Conservation (phyloP, 2,113 vertebrate species). For the Strix aluco region DNA sequence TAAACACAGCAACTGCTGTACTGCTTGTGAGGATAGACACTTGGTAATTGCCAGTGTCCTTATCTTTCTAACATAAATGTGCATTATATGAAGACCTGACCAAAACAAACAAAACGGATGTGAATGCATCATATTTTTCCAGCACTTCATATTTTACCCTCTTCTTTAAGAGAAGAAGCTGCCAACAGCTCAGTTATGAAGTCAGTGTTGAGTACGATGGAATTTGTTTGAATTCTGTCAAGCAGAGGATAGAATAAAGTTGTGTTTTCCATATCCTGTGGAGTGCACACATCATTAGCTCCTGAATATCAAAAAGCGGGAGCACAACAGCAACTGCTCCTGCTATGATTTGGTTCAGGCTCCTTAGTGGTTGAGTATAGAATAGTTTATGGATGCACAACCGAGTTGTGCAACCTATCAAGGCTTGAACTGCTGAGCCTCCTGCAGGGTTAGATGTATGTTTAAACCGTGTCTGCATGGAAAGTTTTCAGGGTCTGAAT, state of each 20-base stretch:
- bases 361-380: neutral
- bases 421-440: neutral
- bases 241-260: neutral
- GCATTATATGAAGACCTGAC: neutral
- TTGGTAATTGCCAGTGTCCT: neutral
- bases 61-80: neutral
- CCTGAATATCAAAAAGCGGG: neutral
- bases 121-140: neutral
- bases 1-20: neutral
- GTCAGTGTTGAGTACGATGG: neutral
- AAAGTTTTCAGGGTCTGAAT: neutral
- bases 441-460: neutral
- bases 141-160: neutral
- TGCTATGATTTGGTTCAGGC: neutral
- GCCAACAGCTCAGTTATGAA: neutral
- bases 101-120: neutral
- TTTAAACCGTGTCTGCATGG: neutral
- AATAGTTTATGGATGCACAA: neutral
- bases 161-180: neutral
- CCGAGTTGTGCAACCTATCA: neutral
- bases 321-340: neutral
- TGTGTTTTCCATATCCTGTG: neutral
- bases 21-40: neutral
- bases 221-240: slow-evolving; percentile 7
- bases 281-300: slow-evolving; percentile 19